These are phyloP conservation scores for Pammene aurita DNA, from an alignment of 2,888 invertebrate genomes.

Conservation along the genomic window DNA sequence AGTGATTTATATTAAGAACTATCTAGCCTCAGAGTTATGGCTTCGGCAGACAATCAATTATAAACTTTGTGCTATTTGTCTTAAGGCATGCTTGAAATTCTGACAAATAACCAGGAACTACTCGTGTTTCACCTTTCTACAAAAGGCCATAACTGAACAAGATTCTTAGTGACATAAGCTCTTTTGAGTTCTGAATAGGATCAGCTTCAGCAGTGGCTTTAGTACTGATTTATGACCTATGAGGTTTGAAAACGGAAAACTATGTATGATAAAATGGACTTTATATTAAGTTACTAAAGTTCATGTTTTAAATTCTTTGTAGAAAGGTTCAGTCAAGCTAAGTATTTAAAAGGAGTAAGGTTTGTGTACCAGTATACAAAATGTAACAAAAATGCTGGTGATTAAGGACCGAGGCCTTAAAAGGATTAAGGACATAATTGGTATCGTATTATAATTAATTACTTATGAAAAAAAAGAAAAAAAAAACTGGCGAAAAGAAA, in stretches of 20 bases:
- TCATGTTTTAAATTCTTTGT: too few relatives aligned
- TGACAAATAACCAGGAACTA: slow-evolving; percentile 3
- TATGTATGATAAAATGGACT: not conserved
- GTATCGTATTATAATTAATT: too few relatives aligned
- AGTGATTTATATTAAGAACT: not conserved
- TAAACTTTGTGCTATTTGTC: slow-evolving; percentile 1
- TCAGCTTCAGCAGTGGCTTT: not conserved
- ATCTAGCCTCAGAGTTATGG: not conserved
- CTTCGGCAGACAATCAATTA: slow-evolving; percentile 5
- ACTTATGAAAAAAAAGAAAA: too few relatives aligned
- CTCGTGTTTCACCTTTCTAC: not conserved
- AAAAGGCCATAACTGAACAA: not conserved
- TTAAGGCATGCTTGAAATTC: slow-evolving; percentile 10
- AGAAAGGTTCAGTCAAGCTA: too few relatives aligned
- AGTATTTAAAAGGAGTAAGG: too few relatives aligned
- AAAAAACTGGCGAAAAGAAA: too few relatives aligned
- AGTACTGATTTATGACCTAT: not conserved
- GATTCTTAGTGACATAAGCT: not conserved
- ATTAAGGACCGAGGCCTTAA: too few relatives aligned
- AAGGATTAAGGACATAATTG: too few relatives aligned
- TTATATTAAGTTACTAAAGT: too few relatives aligned
- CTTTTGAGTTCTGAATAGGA: not conserved
- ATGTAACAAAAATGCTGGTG: too few relatives aligned
- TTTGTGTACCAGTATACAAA: too few relatives aligned
- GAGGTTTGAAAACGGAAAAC: not conserved